Percentiles rank a stretch among this genome's conserved stretches.
phyloP scores from a whole-genome alignment of 2,113 vertebrate genomes.

The Rousettus leschenaultii region DNA sequence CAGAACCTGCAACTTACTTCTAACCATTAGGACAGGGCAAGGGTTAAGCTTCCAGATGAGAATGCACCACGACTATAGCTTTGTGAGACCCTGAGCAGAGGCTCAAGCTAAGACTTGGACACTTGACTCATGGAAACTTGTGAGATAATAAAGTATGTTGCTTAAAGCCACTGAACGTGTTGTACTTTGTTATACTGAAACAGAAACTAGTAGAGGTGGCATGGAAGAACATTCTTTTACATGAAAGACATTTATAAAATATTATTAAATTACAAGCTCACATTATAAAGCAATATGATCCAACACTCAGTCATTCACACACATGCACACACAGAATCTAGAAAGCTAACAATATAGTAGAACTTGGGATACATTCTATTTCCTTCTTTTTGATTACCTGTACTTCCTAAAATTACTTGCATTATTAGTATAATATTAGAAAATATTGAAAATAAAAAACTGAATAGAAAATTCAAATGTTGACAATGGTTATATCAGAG shows the following conservation, averaged over 20 bases:
- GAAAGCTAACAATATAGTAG: constrained; percentile 16
- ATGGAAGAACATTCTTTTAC: neutral
- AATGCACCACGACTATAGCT: neutral
- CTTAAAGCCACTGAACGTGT: constrained; percentile 11
- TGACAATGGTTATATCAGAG: constrained; percentile 25
- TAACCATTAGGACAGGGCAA: neutral
- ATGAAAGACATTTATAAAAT: constrained; percentile 36
- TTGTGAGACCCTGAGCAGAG: neutral
- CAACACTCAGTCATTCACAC: neutral
- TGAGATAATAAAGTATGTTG: neutral
- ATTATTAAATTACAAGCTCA: constrained; percentile 32
- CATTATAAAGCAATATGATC: constrained; percentile 33
- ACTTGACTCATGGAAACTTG: neutral
- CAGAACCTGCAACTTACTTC: neutral
- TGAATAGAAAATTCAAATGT: constrained; percentile 15
- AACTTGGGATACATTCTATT: constrained; percentile 26
- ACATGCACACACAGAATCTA: neutral
- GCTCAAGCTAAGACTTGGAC: neutral
- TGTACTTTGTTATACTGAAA: constrained; percentile 8
- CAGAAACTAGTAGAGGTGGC: constrained; percentile 2
- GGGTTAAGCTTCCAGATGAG: neutral
- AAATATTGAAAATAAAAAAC: constrained; percentile 30
- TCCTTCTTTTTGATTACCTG: constrained; percentile 15
- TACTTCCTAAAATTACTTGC: constrained; percentile 20
- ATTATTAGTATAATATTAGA: constrained; percentile 22